Conservation (phyloP, 2,113 vertebrate species). For the human region GRCh38 chr18:40577501-40578000, state of each 20-base stretch:
- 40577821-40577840: slow-evolving; percentile 77
- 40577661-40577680: slow-evolving; percentile 85
- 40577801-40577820: slow-evolving; percentile 75
- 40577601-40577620: slow-evolving; percentile 88
- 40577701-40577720: slow-evolving; percentile 85
- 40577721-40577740: slow-evolving; percentile 84
- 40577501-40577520: slow-evolving; percentile 87
- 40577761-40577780: slow-evolving; percentile 82
- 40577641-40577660: slow-evolving; percentile 86
- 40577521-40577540: slow-evolving; percentile 85
- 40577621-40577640: slow-evolving; percentile 90
- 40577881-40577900: slow-evolving; percentile 80
- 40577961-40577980: not conserved
- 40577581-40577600: slow-evolving; percentile 87
- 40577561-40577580: slow-evolving; percentile 85
- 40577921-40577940: slow-evolving; percentile 77
- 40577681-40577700: slow-evolving; percentile 80
- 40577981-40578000: slow-evolving; percentile 73
- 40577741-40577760: slow-evolving; percentile 89
- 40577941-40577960: not conserved
- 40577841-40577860: slow-evolving; percentile 68
- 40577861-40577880: slow-evolving; percentile 76
- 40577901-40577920: slow-evolving; percentile 76
- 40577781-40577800: slow-evolving; percentile 79
- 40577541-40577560: slow-evolving; percentile 86